A percentile compares a stretch with the other conserved stretches of the same genome.
Evolutionary conservation across 2,888 invertebrate genomes (phyloP).

Genomic region (Hydraecia micacea): DNA sequence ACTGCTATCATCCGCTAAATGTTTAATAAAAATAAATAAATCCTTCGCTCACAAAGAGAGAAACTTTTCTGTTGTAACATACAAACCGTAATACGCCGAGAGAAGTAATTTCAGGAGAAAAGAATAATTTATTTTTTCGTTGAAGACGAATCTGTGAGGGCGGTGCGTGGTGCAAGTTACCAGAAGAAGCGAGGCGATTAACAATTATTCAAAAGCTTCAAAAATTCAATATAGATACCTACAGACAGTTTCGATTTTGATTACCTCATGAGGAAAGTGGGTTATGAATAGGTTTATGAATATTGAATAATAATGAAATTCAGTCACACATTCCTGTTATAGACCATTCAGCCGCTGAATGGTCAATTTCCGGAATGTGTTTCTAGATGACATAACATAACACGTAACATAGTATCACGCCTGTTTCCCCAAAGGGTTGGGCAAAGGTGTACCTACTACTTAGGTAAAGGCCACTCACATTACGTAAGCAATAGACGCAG

Average conservation of each 20-base stretch:
- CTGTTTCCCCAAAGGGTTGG: neutral
- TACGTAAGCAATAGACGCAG: too few species aligned
- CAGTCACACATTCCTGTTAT: too few species aligned
- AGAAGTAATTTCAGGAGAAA: slow-evolving; percentile 65
- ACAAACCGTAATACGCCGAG: slow-evolving; percentile 53
- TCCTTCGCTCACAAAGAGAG: slow-evolving; percentile 31
- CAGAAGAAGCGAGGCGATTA: neutral
- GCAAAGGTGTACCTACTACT: neutral
- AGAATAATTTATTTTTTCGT: slow-evolving; percentile 63
- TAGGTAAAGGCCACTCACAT: too few species aligned
- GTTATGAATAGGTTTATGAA: neutral
- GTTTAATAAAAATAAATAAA: slow-evolving; percentile 48
- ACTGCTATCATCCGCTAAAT: slow-evolving; percentile 37
- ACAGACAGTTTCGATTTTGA: too few species aligned
- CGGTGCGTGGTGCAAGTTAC: slow-evolving; percentile 19
- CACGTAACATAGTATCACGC: neutral
- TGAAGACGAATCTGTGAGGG: slow-evolving; percentile 57
- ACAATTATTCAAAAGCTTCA: neutral
- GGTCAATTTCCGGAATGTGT: neutral
- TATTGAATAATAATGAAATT: too few species aligned
- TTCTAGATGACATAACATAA: neutral
- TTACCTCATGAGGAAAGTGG: neutral
- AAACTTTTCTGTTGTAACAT: slow-evolving; percentile 32
- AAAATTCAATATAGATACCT: neutral
- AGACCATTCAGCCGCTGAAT: neutral